Percentiles rank a stretch among this genome's conserved stretches.
These are phyloP conservation scores for Oryzias melastigma DNA, from an alignment of 2,113 vertebrate genomes.

Conservation along the genomic window DNA sequence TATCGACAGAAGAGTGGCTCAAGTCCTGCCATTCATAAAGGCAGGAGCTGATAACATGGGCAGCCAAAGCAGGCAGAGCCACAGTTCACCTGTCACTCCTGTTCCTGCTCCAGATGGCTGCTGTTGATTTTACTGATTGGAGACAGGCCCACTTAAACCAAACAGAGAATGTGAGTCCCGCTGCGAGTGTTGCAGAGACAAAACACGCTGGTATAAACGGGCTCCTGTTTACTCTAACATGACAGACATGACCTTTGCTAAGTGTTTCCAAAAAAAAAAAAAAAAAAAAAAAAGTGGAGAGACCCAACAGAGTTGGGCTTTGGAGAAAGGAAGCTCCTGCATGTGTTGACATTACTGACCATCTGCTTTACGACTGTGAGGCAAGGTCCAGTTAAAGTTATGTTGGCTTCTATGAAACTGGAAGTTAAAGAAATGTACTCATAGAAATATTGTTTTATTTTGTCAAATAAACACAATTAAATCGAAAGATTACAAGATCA, in stretches of 20 bases:
- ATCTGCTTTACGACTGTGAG: constrained; percentile 66
- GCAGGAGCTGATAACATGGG: constrained; percentile 50
- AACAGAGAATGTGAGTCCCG: constrained; percentile 47
- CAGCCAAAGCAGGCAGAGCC: constrained; percentile 42
- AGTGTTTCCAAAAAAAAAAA: constrained; percentile 63
- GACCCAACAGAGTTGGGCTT: constrained; percentile 55
- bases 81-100: constrained; percentile 66
- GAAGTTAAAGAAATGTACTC: background rate
- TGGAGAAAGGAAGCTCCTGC: constrained; percentile 57
- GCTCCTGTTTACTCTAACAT: constrained; percentile 65
- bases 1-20: constrained; percentile 62
- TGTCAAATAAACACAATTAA: background rate
- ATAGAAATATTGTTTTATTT: background rate
- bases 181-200: constrained; percentile 61
- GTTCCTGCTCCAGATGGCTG: constrained; percentile 52
- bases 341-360: constrained; percentile 64
- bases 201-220: constrained; percentile 48
- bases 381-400: constrained; percentile 11
- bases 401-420: constrained; percentile 4
- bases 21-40: constrained; percentile 62
- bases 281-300: constrained; percentile 66
- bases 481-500: background rate
- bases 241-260: constrained; percentile 70
- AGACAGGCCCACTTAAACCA: constrained; percentile 68
- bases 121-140: constrained; percentile 72